Conservation (phyloP, 2,797 vertebrate species). For the Picus viridis region DNA sequence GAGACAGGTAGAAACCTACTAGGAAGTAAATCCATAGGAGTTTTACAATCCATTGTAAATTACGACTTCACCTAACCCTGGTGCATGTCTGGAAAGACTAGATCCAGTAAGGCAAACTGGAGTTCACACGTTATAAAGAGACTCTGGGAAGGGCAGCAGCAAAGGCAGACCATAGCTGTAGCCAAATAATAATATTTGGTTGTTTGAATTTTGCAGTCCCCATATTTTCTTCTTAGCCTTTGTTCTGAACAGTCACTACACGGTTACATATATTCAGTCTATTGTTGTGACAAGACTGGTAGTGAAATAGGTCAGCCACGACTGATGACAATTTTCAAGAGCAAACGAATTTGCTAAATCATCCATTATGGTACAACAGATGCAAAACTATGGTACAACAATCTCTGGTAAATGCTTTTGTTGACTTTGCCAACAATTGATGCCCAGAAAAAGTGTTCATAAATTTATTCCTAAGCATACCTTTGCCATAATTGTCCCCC, state of each 20-base stretch:
- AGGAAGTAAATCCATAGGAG: not conserved
- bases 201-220: not conserved
- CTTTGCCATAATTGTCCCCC: not conserved
- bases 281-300: not conserved
- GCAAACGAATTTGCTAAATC: not conserved
- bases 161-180: not conserved
- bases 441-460: not conserved
- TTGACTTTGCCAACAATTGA: not conserved
- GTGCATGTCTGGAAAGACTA: not conserved
- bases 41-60: not conserved
- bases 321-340: slow-evolving; percentile 11
- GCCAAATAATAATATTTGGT: not conserved
- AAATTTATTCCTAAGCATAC: not conserved
- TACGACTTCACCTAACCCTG: not conserved
- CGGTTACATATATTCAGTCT: not conserved
- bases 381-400: not conserved
- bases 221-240: not conserved
- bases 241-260: not conserved
- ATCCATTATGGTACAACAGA: not conserved
- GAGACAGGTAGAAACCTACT: not conserved
- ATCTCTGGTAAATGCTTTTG: not conserved
- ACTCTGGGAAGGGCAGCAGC: not conserved
- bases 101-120: not conserved
- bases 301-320: slow-evolving; percentile 36
- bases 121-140: not conserved